Percentiles rank a stretch among this genome's conserved stretches.
Conservation (phyloP, 2,113 vertebrate species). For the Falcunculus frontatus region DNA sequence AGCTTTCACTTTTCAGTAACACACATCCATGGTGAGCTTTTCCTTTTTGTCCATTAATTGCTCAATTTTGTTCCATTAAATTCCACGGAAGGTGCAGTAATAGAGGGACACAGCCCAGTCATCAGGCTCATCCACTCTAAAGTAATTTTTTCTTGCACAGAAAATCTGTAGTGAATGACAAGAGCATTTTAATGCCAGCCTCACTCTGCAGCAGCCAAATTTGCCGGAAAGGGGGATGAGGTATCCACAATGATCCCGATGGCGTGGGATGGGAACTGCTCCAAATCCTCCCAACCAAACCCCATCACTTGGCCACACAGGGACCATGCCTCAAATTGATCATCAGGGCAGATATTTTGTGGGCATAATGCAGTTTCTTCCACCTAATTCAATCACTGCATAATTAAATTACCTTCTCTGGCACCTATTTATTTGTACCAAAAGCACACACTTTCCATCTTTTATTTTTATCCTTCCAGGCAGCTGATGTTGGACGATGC, state of each 20-base stretch:
- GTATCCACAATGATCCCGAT: accelerated
- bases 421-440: not conserved
- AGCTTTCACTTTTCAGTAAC: not conserved
- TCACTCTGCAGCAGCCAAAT: not conserved
- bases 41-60: not conserved
- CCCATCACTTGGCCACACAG: not conserved
- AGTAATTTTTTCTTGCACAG: not conserved
- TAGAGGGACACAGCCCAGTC: not conserved
- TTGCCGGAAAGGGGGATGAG: not conserved
- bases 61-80: not conserved
- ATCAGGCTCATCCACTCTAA: not conserved
- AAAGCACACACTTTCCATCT: not conserved
- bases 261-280: accelerated
- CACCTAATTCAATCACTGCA: not conserved
- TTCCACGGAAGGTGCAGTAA: not conserved
- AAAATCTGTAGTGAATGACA: not conserved
- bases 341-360: not conserved
- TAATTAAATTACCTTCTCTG: constrained; percentile 6
- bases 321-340: not conserved
- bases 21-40: not conserved
- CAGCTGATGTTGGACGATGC: not conserved
- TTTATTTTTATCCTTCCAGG: constrained; percentile 26
- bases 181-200: not conserved
- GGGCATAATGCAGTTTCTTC: not conserved
- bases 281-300: not conserved